Conservation (phyloP, 2,888 invertebrate genomes). For the Rhagonycha fulva region DNA sequence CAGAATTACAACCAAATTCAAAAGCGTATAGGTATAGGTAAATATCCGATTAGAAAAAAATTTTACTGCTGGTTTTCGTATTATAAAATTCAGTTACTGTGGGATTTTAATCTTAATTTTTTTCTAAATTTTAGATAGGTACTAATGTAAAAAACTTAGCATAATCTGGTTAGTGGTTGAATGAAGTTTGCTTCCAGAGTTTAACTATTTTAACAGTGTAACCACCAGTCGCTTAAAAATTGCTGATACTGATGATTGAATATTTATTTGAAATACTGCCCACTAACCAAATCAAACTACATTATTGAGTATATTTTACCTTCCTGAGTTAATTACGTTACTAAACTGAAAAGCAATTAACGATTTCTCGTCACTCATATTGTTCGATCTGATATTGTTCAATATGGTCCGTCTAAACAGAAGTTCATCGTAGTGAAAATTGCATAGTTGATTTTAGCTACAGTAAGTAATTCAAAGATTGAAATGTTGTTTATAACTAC, state of each 20-base stretch:
- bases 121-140: background rate
- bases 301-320: background rate
- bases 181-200: background rate
- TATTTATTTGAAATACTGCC: background rate
- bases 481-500: too few relatives aligned
- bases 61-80: background rate
- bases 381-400: background rate
- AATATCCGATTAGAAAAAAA: background rate
- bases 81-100: background rate
- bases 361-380: background rate
- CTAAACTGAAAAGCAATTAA: background rate
- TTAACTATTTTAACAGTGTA: background rate
- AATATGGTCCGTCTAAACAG: background rate
- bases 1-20: background rate
- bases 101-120: background rate
- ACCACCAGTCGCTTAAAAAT: background rate
- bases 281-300: background rate
- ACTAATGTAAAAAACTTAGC: background rate
- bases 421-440: background rate
- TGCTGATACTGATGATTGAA: background rate
- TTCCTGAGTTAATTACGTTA: background rate
- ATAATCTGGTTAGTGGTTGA: background rate
- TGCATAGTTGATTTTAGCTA: background rate
- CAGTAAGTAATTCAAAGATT: too few relatives aligned
- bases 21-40: background rate